These are phyloP conservation scores for Hermetia illucens DNA, from an alignment of 1,140 invertebrate species.

Conservation along the genomic window DNA sequence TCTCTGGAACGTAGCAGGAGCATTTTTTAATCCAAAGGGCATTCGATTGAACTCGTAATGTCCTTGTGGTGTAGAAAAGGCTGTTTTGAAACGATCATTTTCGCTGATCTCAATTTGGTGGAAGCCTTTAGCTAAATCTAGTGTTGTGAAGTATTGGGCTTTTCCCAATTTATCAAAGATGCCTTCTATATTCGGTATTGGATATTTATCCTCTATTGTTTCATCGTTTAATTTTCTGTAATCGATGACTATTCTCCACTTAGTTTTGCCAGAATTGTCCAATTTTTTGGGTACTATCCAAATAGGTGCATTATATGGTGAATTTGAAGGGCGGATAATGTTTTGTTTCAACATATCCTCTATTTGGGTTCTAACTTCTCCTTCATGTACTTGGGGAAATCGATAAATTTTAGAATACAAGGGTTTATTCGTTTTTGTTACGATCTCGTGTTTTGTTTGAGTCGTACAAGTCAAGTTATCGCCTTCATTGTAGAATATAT, in stretches of 20 bases:
- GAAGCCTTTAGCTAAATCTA: conserved; percentile 33
- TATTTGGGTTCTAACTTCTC: background rate
- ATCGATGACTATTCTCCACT: conserved; percentile 22
- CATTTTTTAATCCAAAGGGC: conserved; percentile 26
- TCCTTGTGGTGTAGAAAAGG: conserved; percentile 1
- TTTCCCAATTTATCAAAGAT: too few relatives aligned
- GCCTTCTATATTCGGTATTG: conserved; percentile 35
- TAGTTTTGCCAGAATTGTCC: conserved; percentile 13
- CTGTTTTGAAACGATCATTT: conserved; percentile 2
- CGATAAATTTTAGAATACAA: background rate
- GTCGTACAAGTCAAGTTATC: too few relatives aligned
- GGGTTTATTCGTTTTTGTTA: too few relatives aligned
- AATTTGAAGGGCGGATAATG: background rate
- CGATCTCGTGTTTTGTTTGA: too few relatives aligned
- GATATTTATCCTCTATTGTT: conserved; percentile 25
- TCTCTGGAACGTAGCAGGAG: conserved; percentile 28
- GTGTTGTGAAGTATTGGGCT: conserved; percentile 33
- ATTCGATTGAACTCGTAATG: conserved; percentile 11
- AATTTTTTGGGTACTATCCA: conserved; percentile 9
- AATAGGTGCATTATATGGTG: conserved; percentile 4
- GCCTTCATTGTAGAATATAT: too few relatives aligned
- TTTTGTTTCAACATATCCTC: background rate
- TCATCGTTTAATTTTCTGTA: conserved; percentile 22
- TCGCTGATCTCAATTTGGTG: conserved; percentile 9
- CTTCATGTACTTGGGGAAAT: background rate